Evolutionary conservation across 2,797 vertebrate species (phyloP).

Genomic region (Myotis planiceps): DNA sequence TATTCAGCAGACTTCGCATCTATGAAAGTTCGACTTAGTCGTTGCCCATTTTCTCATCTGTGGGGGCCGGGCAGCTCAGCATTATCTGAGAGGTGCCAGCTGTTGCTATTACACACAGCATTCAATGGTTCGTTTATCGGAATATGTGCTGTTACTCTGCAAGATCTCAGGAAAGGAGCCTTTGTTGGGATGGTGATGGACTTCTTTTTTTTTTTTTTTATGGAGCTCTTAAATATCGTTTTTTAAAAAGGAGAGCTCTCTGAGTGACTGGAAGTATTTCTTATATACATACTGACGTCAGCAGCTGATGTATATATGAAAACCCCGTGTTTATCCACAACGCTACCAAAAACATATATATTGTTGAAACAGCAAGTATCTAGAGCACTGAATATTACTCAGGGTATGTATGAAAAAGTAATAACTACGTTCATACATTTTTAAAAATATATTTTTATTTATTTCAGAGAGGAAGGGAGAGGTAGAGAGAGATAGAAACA

Average conservation of each 20-base stretch:
- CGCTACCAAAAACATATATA: neutral
- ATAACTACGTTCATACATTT: conserved; percentile 30
- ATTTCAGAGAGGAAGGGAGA: too few relatives aligned
- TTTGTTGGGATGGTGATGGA: conserved; percentile 70
- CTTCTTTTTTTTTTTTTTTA: conserved; percentile 68
- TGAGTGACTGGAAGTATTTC: conserved; percentile 55
- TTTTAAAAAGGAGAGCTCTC: neutral
- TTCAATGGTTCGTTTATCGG: conserved; percentile 74
- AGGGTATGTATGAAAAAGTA: conserved; percentile 5
- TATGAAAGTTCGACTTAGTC: conserved; percentile 71
- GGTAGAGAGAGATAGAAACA: too few relatives aligned
- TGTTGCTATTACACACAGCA: conserved; percentile 69
- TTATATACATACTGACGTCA: conserved; percentile 28
- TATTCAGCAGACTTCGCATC: conserved; percentile 74
- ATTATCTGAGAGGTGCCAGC: conserved; percentile 77
- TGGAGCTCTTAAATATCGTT: conserved; percentile 60
- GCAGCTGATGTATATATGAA: neutral
- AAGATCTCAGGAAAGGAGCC: conserved; percentile 64
- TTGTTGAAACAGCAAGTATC: conserved; percentile 26
- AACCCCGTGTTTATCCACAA: neutral
- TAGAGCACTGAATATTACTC: conserved; percentile 20
- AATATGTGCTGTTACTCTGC: conserved; percentile 58
- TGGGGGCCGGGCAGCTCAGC: conserved; percentile 52
- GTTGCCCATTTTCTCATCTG: conserved; percentile 63
- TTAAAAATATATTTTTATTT: too few relatives aligned